These are phyloP conservation scores for Climacteris rufus DNA, from an alignment of 2,113 vertebrate species.

Conservation along the genomic window DNA sequence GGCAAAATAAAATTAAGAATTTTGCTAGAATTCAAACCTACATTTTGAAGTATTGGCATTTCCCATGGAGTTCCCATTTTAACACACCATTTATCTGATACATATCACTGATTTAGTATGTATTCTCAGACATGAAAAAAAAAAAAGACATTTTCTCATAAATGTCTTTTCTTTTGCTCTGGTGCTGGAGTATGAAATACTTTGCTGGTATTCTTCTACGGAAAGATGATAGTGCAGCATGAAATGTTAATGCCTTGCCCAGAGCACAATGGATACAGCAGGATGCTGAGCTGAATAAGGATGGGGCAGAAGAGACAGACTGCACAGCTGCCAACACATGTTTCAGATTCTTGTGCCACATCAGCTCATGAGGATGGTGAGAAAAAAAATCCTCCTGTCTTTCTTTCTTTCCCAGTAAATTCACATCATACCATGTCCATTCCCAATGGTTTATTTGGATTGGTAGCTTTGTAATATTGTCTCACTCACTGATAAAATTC, in stretches of 20 bases:
- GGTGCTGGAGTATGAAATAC: neutral
- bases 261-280: accelerated
- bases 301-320: neutral
- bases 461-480: neutral
- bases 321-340: accelerated
- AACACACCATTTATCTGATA: neutral
- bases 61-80: neutral
- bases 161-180: neutral
- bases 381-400: neutral
- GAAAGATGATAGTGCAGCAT: neutral
- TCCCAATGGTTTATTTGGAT: neutral
- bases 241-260: neutral
- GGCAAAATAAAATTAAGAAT: neutral
- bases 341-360: neutral
- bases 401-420: neutral
- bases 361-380: neutral
- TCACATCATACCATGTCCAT: neutral
- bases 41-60: neutral
- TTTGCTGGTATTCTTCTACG: neutral
- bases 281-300: neutral
- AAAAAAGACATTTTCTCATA: neutral
- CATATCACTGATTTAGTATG: neutral
- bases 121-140: neutral
- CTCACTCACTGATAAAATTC: neutral
- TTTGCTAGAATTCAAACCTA: neutral